phyloP scores from a whole-genome alignment of 37 sponge, comb jelly and placozoan species.

The Diacarnus erythraeanus region DNA sequence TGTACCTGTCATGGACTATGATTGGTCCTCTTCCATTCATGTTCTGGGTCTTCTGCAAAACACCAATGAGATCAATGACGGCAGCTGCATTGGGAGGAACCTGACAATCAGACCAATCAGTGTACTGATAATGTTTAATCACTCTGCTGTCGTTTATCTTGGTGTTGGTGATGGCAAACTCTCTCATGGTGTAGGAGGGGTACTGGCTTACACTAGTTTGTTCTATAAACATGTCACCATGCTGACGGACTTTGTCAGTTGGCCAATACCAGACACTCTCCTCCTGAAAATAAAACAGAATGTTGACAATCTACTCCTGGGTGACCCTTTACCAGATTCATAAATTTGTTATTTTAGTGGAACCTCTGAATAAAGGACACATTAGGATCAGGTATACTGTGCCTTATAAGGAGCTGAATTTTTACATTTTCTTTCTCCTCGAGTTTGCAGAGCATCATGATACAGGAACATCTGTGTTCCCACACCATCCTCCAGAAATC shows the following conservation, averaged over 20 bases:
- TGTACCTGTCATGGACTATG: constrained; percentile 82
- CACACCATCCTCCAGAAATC: constrained; percentile 94
- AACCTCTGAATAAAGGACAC: too few relatives aligned
- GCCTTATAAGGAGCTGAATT: too few relatives aligned
- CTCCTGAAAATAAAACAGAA: constrained; percentile 39
- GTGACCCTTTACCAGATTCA: background rate
- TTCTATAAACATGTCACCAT: constrained; percentile 73
- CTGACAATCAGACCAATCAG: constrained; percentile 59
- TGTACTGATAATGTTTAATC: constrained; percentile 72
- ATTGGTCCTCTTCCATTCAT: constrained; percentile 71
- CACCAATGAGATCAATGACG: constrained; percentile 67
- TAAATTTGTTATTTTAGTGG: too few relatives aligned
- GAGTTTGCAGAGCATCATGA: constrained; percentile 72
- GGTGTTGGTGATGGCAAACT: constrained; percentile 68
- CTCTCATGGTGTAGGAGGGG: constrained; percentile 55
- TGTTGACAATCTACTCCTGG: background rate
- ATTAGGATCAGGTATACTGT: too few relatives aligned
- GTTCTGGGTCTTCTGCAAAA: constrained; percentile 69
- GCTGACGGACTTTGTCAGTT: constrained; percentile 55
- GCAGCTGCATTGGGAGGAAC: constrained; percentile 30
- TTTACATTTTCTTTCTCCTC: constrained; percentile 67
- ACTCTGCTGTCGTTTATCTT: constrained; percentile 63
- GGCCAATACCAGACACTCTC: constrained; percentile 72
- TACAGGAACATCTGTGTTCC: constrained; percentile 72
- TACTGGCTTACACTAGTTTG: constrained; percentile 24